Evolutionary conservation across 1,140 invertebrate species (phyloP), one percentile per base, ranked within the genome.

Genomic region (Hyles vespertilio): DNA sequence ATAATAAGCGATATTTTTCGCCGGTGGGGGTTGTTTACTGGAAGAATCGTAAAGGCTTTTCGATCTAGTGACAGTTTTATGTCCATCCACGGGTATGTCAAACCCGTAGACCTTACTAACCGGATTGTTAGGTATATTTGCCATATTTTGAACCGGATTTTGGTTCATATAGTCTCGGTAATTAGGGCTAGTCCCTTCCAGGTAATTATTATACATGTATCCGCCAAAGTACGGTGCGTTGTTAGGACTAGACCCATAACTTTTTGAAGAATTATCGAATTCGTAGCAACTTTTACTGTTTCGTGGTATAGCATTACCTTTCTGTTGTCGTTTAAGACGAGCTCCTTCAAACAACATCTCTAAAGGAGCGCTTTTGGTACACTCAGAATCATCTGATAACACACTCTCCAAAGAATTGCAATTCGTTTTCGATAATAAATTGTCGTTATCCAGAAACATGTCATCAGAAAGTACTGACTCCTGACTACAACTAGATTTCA

Each of bases 321-420:
- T 81, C 44, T 61, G 69, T 62, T 77, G 74, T 67, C 71, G 80
- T 51, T 69, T 79, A 45, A 70, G 78, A 67, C 72, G 80, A 9
- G 78, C 75, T 40, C 89, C 87, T 68, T 92, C 91, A 56, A 94
- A 94, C 2, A 94, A 75, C 81, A 93, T 92, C 81, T 94, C 94
- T 32, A 95, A 77, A 0, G 94, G 94, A 2, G 94, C 94, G 46
- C 93, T 94, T 78, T 95, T 95, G 8, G 94, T 94, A 66, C 93
- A 90, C 71, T 94, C 93, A 1, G 94, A 95, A 57, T 95, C 94
- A 80, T 95, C 94, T 0, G 94, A 95, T 3, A 95, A 73, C 40
- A 96, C 92, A 67, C 94, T 95, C 74, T 95, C 95, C 67, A 95
- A 89, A 52, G 94, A 95, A 74, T 94, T 93, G 72, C 93, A 94